Base-by-base conservation (phyloP, 2,113 vertebrate species). In the Cryptotis parvus region DNA sequence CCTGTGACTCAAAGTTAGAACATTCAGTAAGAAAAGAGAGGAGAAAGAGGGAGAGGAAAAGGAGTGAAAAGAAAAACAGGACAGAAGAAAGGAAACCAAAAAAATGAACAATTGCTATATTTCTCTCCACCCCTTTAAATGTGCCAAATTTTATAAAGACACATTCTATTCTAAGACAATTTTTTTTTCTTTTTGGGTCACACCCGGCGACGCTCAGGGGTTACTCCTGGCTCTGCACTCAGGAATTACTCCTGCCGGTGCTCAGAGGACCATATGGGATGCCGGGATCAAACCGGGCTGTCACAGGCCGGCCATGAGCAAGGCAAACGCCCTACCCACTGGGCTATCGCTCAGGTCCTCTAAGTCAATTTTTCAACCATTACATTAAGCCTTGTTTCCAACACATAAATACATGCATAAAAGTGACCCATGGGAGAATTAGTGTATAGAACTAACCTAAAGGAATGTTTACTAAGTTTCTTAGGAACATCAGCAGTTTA, bases 11-110 rank as follows among this genome's bases (percentile, higher is more conserved):
- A 91, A 90, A 96, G 80, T 84, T 93, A 84, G 93, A 96, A 97
- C 96, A 94, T 90, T 96, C 0, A 16, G 68, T 39, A 93, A 96
- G 61, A 92, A 93, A 98, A 84, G 90, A 96, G 92, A 65, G 49
- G n/a, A 20, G 92, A 94, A 90, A 90, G 96, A 58, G 35, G 22
- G 43, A 22, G 41, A 93, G 95, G 90, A 91, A 96, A 45, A 41
- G 22, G 43, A 22, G 41, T 10, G 52, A 29, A 7, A 0, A 2
- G 3, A 52, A 41, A 35, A 24, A 75, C 37, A 10, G 61, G 73
- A 79, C 91, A 76, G 84, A 89, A 96, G 95, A 95, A 96, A 85
- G 72, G 70, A 93, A 89, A 85, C 7, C 31, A 87, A 96, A 87
- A 20, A 84, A 73, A 41, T 35, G 41, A 72, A 4, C 20, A 72